These are phyloP conservation scores for Panthera uncia DNA, from an alignment of 2,113 vertebrate species.

Conservation along the genomic window DNA sequence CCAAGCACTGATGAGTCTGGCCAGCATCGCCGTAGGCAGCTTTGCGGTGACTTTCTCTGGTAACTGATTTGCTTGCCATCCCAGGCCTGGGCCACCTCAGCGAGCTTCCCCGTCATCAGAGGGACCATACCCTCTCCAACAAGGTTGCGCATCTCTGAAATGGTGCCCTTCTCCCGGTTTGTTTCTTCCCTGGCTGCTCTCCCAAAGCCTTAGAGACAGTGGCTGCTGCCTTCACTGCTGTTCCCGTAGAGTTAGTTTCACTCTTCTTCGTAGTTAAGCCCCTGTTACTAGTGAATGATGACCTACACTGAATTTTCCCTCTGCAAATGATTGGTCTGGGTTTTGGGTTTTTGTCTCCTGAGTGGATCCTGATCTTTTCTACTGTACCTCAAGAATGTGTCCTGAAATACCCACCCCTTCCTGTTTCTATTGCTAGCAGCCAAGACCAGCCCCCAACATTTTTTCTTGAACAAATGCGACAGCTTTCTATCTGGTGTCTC, in stretches of 20 bases:
- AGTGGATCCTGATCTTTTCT: neutral
- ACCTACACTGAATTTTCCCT: slow-evolving; percentile 2
- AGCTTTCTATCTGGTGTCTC: neutral
- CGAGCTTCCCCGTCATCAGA: neutral
- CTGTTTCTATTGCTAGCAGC: neutral
- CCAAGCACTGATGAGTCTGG: neutral
- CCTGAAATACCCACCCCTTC: neutral
- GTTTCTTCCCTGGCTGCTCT: neutral
- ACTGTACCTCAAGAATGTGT: neutral
- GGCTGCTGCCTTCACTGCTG: neutral
- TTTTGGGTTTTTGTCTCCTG: neutral
- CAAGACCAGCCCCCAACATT: neutral
- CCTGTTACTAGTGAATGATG: neutral
- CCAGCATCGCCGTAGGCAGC: neutral
- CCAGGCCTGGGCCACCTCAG: neutral
- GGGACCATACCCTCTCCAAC: neutral
- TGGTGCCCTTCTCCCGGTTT: neutral
- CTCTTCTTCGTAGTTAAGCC: neutral
- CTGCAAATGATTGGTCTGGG: neutral
- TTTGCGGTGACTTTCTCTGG: neutral
- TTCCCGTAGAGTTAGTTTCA: neutral
- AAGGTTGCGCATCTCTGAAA: neutral
- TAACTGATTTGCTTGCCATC: neutral
- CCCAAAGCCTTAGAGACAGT: neutral
- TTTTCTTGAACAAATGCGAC: slow-evolving; percentile 20